Evolutionary conservation across 2,888 invertebrate genomes (phyloP), one percentile per base, ranked within the genome.

Genomic region (Ormyrus thymus): DNA sequence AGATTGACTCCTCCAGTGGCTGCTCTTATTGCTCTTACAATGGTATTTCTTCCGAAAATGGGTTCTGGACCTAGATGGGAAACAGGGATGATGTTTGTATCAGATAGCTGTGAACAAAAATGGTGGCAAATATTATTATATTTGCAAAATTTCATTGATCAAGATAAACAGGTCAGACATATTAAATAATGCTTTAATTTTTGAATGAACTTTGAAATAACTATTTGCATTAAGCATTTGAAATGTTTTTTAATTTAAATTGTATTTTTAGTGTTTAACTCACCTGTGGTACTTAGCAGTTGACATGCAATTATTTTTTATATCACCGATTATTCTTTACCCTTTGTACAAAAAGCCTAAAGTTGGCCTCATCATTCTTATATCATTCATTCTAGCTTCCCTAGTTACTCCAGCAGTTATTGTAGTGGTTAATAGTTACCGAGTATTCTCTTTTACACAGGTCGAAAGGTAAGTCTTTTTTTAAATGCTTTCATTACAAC

Each of bases 281-380:
- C 92, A 92, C 82, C 90, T 92, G 0, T 93, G 93, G 93, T 93
- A 92, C 82, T 85, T 93, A 58, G 91, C 92, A 5, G 91, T 92
- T 11, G 93, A 93, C 83, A 92, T 92, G 82, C 93, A 93, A 83
- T 85, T 93, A 53, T 93, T 91, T 83, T 88, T 92, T 82, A 79
- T 93, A 11, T 92, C 93, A 0, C 93, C 93, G 1, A 81, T 93
- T 3, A 87, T 93, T 77, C 87, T 93, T 4, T 90, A 91, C 73
- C 90, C 92, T 0, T 82, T 93, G 50, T 90, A 90, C 84, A 89
- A 87, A 78, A 89, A 86, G 83, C 89, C 89, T 7, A 87, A 84
- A 79, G 68, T 90, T 43, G 90, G 90, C 15, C 85, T 87, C 69
- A 59, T 85, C 3, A 85, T 87, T 72, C 81, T 89, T 5, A 72